Percentiles rank a stretch among this genome's conserved stretches.
Evolutionary conservation across 2,888 invertebrate genomes (phyloP).

Genomic region (Frankliniella intonsa): DNA sequence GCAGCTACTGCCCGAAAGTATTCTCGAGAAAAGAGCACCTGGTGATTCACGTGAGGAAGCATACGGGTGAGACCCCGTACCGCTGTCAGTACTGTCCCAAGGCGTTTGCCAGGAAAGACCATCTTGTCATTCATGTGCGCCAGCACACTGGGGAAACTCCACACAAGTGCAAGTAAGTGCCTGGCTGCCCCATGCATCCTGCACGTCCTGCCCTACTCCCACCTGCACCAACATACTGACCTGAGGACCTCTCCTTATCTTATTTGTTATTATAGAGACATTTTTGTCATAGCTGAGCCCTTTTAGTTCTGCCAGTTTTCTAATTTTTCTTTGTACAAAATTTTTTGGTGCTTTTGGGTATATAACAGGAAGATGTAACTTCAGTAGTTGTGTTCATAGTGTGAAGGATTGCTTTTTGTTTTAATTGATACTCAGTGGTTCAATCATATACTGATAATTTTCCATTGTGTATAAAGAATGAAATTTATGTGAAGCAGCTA

Average conservation of each 20-base stretch:
- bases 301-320: background rate
- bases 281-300: background rate
- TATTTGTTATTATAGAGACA: background rate
- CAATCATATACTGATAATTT: too few relatives aligned
- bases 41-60: constrained; percentile 78
- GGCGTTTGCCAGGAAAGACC: constrained; percentile 84
- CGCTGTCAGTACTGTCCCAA: constrained; percentile 69
- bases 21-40: constrained; percentile 83
- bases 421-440: too few relatives aligned
- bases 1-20: constrained; percentile 80
- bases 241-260: background rate
- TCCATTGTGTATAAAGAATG: too few relatives aligned
- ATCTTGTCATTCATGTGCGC: constrained; percentile 81
- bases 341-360: background rate
- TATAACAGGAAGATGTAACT: too few relatives aligned
- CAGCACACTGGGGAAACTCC: constrained; percentile 85
- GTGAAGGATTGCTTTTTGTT: too few relatives aligned
- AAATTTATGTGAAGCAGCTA: too few relatives aligned
- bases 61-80: constrained; percentile 71
- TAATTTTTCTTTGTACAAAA: background rate
- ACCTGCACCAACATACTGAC: constrained; percentile 14
- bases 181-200: constrained; percentile 23
- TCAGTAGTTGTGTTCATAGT: too few relatives aligned
- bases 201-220: constrained; percentile 21
- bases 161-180: constrained; percentile 69